These are phyloP conservation scores for Laticauda laticaudata DNA, from an alignment of 2,113 vertebrate genomes.

Conservation along the genomic window DNA sequence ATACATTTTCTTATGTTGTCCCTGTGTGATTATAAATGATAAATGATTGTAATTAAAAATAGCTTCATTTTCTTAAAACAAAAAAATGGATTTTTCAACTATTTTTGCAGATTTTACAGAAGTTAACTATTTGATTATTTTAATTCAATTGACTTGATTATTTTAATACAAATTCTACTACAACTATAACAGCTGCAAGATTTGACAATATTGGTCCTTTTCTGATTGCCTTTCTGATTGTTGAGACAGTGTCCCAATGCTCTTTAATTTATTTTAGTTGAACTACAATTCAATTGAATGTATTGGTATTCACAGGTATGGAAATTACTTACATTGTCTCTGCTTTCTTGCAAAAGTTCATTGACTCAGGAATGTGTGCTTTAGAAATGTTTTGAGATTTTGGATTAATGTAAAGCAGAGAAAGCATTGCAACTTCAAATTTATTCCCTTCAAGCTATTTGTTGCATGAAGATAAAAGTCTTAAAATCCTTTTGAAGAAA, in stretches of 20 bases:
- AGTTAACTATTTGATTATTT: not conserved
- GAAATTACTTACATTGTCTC: not conserved
- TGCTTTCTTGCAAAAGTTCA: conserved; percentile 2
- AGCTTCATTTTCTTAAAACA: not conserved
- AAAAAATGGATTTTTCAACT: not conserved
- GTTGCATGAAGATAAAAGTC: conserved; percentile 1
- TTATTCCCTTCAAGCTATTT: not conserved
- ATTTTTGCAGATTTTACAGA: not conserved
- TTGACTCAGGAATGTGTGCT: not conserved
- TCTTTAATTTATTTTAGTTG: not conserved
- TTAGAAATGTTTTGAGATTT: conserved; percentile 12
- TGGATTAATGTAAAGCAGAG: not conserved
- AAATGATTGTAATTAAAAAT: not conserved
- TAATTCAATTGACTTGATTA: not conserved
- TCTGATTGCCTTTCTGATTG: not conserved
- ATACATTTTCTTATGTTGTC: conserved; percentile 8
- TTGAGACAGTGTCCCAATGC: not conserved
- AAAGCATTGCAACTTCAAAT: not conserved
- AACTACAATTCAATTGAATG: not conserved
- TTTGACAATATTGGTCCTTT: not conserved
- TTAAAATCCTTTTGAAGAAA: conserved; percentile 10
- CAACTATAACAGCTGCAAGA: not conserved
- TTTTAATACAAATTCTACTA: not conserved
- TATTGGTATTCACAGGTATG: not conserved
- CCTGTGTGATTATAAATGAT: conserved; percentile 34